Evolutionary conservation across 1,140 invertebrate genomes (phyloP), one percentile per base, ranked within the genome.

Genomic region (Magallana ariakensis): DNA sequence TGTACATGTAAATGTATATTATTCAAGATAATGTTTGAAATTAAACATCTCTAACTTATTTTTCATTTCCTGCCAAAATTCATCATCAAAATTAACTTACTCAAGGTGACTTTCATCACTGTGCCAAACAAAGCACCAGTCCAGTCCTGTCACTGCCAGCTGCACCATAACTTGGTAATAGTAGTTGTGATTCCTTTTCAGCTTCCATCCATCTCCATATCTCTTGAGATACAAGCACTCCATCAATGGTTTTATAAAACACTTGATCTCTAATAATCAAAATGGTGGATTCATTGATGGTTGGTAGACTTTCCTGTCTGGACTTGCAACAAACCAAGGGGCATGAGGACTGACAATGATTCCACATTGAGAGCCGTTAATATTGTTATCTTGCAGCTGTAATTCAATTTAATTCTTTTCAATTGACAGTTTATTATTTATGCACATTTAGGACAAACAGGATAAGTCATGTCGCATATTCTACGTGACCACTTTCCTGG

Each of bases 281-380:
- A 46, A 80, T 7, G 84, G 62, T 46, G 86, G 86, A 16, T 55
- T 66, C 54, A 54, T 75, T 19, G 53, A 22, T 22, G 88, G 84
- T 26, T 60, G 33, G 53, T 89, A 87, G 8, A 87, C 81, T 33
- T 89, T 89, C 55, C 84, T 58, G 33, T 89, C 88, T 54, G 88
- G 88, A 33, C 58, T 87, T 58, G 86, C 86, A 57, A 84, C 88
- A 19, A 86, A 15, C 84, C 86, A 89, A n/a, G 84, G 84, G 33
- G 58, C 33, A n/a, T 46, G 26, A 66, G 5, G 58, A 75, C 62
- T 81, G 4, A 87, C 60, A 11, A 87, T 53, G 2, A 89, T 15
- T 55, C 84, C 88, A 83, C 84, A 87, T 19, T 80, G 86, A 33
- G 86, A 89, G 16, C 86, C 57, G 19, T 89, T 89, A 10, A 87